Conservation (phyloP, 2,888 invertebrate species). For the Dasysyrphus tricinctus region DNA sequence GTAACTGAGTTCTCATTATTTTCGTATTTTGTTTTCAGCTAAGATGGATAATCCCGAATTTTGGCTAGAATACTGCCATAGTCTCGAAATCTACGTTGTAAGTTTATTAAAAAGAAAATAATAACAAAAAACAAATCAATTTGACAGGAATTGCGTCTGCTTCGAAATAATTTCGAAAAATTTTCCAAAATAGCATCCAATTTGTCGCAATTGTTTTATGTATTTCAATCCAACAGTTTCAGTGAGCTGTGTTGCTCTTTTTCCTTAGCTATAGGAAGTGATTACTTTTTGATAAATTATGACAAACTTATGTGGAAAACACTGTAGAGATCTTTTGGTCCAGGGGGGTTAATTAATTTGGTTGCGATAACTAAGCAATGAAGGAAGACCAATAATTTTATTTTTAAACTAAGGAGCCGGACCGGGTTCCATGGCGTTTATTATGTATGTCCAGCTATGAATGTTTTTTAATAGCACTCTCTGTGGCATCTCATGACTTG, state of each 20-base stretch:
- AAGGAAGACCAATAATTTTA: not conserved
- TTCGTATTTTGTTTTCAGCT: no score
- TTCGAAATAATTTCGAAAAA: not conserved
- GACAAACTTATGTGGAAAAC: conserved; percentile 8
- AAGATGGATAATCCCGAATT: no score
- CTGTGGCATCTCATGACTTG: conserved; percentile 46
- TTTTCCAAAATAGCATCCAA: not conserved
- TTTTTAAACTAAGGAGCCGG: not conserved
- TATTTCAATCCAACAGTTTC: not conserved
- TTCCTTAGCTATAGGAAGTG: not conserved
- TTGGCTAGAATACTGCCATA: no score
- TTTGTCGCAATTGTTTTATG: conserved; percentile 13
- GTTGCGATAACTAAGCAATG: not conserved
- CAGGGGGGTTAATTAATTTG: not conserved
- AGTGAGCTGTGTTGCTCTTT: not conserved
- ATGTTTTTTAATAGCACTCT: not conserved
- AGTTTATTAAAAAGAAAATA: not conserved
- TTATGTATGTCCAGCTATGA: not conserved
- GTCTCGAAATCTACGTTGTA: not conserved
- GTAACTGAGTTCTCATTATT: no score
- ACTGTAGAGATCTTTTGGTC: not conserved
- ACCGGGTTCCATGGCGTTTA: not conserved
- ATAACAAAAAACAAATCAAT: not conserved
- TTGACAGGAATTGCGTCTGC: not conserved
- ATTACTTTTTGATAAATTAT: conserved; percentile 16